Base-by-base conservation (phyloP, 2,888 invertebrate species). In the Agriopis marginaria region DNA sequence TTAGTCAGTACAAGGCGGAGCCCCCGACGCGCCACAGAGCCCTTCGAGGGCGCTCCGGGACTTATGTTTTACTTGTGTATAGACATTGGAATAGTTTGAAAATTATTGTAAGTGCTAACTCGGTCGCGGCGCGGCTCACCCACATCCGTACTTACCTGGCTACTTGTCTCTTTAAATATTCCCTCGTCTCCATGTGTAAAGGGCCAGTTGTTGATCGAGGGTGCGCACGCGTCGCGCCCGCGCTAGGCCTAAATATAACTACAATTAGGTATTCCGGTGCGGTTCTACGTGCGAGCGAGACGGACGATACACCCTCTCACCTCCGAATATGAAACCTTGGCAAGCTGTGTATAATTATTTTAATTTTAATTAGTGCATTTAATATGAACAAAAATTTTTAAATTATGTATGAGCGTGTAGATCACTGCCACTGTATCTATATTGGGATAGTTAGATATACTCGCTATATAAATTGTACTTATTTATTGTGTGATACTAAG, bases 31-130 rank as follows among this genome's bases (percentile, higher is more conserved):
- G 60, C 72, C 66, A 45, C 70, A 69, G 63, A 67, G 51, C 68
- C 64, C 63, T 78, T 75, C 84, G 84, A 79, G 71, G 78, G 77
- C 84, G 86, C 78, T 80, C 86, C 86, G 90, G 90, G 90, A 80
- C 82, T 84, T 87, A 88, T 87, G 88, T 89, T 90, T 90, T 84
- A 89, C 88, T 90, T 87, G 86, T 89, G 87, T 89, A 86, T 90
- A 90, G 89, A 86, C 87, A 87, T 89, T 86, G 89, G 83, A 84
- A 86, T 89, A 88, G 87, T 82, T 77, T 74, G 74, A 82, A 69
- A 85, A 84, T 87, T 86, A 85, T 85, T 83, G 85, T 86, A 86
- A 85, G 86, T 80, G 84, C 83, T 78, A 71, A 76, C 80, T 77
- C 80, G 80, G 79, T 79, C 82, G 84, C 85, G 81, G 72, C 80